These are phyloP conservation scores for Drosophila tristis DNA, from an alignment of 1,140 invertebrate genomes.

Conservation along the genomic window DNA sequence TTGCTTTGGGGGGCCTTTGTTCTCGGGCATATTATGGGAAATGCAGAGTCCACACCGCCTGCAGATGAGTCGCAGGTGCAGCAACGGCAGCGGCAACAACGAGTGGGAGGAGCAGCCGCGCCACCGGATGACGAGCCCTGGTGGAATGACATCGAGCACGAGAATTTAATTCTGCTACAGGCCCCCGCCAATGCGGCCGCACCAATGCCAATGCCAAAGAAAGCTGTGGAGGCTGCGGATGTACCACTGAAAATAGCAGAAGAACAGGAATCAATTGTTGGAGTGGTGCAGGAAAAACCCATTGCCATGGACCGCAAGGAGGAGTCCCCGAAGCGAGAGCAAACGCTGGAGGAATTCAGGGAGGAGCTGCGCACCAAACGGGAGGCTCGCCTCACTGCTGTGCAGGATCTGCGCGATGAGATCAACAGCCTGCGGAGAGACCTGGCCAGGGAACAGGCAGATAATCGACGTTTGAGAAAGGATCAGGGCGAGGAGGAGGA, in stretches of 20 bases:
- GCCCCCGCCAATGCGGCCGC: conserved; percentile 10
- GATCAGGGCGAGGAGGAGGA: conserved; percentile 31
- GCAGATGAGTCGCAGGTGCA: conserved; percentile 46
- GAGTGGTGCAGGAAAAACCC: too few species aligned
- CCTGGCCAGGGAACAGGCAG: conserved; percentile 85
- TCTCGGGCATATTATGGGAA: conserved; percentile 56
- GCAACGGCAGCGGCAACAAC: conserved; percentile 13
- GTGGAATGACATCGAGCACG: conserved; percentile 80
- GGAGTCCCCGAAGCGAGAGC: conserved; percentile 25
- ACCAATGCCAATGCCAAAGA: neutral
- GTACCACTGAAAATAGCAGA: neutral
- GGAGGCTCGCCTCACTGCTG: conserved; percentile 86
- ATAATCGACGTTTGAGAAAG: conserved; percentile 84
- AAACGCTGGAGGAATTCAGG: conserved; percentile 85
- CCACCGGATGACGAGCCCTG: conserved; percentile 65
- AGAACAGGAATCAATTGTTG: neutral
- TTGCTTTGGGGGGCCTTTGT: conserved; percentile 31
- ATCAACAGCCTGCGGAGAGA: conserved; percentile 85
- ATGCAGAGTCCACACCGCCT: conserved; percentile 60
- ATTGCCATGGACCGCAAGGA: conserved; percentile 11
- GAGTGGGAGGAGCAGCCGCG: conserved; percentile 6
- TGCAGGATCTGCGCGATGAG: conserved; percentile 86
- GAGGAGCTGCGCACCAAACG: conserved; percentile 86
- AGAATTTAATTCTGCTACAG: conserved; percentile 71
- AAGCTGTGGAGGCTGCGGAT: neutral